Conservation (phyloP, 2,888 invertebrate genomes). For the Tanytarsus gracilentus region DNA sequence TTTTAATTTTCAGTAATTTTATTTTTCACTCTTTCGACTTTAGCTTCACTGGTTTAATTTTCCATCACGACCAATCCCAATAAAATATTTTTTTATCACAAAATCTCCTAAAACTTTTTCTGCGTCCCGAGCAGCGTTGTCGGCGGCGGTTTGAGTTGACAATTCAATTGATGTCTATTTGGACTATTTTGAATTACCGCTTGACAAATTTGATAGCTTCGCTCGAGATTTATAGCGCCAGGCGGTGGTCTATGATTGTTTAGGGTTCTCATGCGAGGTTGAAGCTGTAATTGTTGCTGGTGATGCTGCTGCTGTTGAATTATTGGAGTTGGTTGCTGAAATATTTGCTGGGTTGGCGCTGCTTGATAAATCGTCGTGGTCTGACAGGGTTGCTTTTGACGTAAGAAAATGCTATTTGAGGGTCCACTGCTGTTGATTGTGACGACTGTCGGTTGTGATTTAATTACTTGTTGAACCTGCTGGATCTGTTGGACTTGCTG, state of each 20-base stretch:
- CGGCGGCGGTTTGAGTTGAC: constrained; percentile 78
- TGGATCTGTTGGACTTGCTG: no score
- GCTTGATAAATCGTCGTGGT: no score
- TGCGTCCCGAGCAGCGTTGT: constrained; percentile 49
- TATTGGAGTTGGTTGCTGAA: neutral
- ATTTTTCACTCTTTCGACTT: no score
- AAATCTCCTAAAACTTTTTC: constrained; percentile 37
- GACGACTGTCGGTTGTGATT: neutral
- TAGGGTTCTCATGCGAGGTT: constrained; percentile 31
- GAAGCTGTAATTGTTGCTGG: constrained; percentile 27
- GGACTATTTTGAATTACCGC: constrained; percentile 87
- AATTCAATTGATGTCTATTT: constrained; percentile 75
- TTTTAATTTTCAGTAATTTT: no score
- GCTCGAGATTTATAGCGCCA: constrained; percentile 83
- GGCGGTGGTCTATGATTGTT: constrained; percentile 69
- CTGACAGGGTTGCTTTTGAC: constrained; percentile 16
- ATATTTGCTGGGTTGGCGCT: constrained; percentile 20
- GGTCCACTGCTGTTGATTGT: neutral
- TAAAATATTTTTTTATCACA: no score
- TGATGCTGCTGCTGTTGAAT: neutral
- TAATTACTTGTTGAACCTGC: neutral
- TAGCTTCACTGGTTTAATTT: no score
- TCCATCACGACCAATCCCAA: no score
- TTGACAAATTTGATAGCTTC: constrained; percentile 90
- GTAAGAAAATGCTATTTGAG: constrained; percentile 12